Conservation (phyloP, 2,797 vertebrate genomes). For the Brachymystax lenok region DNA sequence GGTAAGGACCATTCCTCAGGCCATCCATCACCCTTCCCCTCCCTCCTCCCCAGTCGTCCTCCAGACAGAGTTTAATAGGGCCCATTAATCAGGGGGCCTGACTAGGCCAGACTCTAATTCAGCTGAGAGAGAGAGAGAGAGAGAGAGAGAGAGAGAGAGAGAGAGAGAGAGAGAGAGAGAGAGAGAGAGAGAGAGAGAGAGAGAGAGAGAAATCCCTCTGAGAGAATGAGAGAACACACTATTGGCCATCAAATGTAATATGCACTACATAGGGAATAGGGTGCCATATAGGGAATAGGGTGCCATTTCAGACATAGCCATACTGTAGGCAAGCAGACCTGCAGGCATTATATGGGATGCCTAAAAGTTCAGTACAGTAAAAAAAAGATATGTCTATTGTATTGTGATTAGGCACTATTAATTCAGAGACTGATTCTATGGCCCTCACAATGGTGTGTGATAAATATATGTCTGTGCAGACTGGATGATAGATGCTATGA, state of each 20-base stretch:
- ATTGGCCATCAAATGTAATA: neutral
- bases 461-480: neutral
- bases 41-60: constrained; percentile 42
- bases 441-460: neutral
- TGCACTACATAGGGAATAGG: neutral
- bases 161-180: neutral
- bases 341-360: neutral
- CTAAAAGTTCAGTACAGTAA: neutral
- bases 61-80: constrained; percentile 72
- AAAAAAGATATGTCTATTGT: neutral
- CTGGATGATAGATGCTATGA: constrained; percentile 45
- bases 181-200: neutral
- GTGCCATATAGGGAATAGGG: no score
- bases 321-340: neutral
- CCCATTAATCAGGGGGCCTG: constrained; percentile 69
- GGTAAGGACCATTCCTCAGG: constrained; percentile 70
- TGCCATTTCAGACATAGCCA: neutral
- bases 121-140: constrained; percentile 15
- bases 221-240: constrained; percentile 19
- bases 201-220: constrained; percentile 24
- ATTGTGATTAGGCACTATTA: neutral
- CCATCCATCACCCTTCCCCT: constrained; percentile 67
- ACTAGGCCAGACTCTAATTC: constrained; percentile 49
- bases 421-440: neutral
- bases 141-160: neutral